Base-by-base conservation (phyloP, 53 echinoderm and acorn worm species). In the Patiria pectinifera region DNA sequence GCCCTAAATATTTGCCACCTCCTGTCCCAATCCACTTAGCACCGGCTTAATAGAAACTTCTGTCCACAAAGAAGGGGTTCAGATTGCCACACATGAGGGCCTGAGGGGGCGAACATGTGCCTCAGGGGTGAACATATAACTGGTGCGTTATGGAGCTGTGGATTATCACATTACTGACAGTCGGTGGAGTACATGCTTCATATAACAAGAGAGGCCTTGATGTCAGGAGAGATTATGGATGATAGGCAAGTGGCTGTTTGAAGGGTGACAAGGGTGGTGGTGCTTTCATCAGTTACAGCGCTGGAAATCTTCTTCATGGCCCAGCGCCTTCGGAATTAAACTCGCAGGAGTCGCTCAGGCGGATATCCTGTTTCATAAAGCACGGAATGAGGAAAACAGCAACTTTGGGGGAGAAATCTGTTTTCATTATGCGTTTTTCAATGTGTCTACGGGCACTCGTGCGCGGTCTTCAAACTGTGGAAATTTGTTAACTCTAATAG, bases 11-110 rank as follows among this genome's bases (percentile, higher is more conserved):
- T 48, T 22, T 49, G 47, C 72, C 86, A 86, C 86, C 86, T 75
- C 53, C 58, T n/a, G 48, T 74, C 9, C 49, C 21, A 86, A 86
- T 86, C 86, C 86, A 74, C 75, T 86, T 86, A 86, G 75, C 86
- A 72, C 48, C 10, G 46, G 45, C 44, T 9, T 18, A 26, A 25
- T 79, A n/a, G 3, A 45, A 45, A 45, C 45, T 14, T 9, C 47
- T 53, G 53, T 9, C 45, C 47, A 79, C 45, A 47, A 47, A 25
- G 16, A 69, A 35, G 35, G 61, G 71, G 85, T 43, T 21, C 43
- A 10, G 26, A 10, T 25, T 85, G 19, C 48, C 69, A 46, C 10
- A 48, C 60, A 61, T 62, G 18, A n/a, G 47, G 35, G 80, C 80
- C 45, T 46, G 12, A 15, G 45, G 69, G 21, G 46, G 71, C 44